phyloP scores from a whole-genome alignment of 2,797 vertebrate genomes.

The Gallirallus australis region DNA sequence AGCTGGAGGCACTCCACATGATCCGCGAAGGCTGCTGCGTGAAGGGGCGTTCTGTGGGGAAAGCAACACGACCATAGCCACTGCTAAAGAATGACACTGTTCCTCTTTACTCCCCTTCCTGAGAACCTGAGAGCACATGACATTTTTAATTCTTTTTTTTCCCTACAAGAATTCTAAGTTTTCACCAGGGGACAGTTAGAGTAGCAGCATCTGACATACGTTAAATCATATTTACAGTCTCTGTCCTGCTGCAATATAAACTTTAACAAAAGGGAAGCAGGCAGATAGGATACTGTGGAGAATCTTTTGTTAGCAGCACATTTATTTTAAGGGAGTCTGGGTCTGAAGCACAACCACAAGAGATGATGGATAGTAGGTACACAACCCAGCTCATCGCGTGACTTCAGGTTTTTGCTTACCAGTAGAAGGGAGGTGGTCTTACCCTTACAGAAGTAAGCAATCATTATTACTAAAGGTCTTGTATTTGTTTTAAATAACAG shows the following conservation, averaged over 20 bases:
- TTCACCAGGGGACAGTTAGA: rapidly evolving
- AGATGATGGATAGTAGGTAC: background rate
- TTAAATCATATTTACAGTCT: background rate
- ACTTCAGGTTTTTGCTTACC: background rate
- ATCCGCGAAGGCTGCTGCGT: slow-evolving; percentile 91
- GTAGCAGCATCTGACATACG: background rate
- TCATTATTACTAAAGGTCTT: background rate
- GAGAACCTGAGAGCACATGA: background rate
- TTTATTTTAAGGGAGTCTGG: background rate
- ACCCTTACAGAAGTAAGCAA: background rate
- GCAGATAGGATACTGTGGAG: background rate
- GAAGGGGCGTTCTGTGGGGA: slow-evolving; percentile 88
- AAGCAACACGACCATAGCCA: background rate
- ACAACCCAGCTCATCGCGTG: background rate
- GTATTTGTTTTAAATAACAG: background rate
- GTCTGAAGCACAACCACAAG: background rate
- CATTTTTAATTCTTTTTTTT: too few species aligned
- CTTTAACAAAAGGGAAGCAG: background rate
- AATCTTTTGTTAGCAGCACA: background rate
- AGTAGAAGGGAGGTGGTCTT: background rate
- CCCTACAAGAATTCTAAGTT: background rate
- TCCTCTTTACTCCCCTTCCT: background rate
- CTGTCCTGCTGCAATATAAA: background rate
- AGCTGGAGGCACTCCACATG: slow-evolving; percentile 92
- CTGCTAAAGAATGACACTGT: background rate